Evolutionary conservation across 2,888 invertebrate genomes (phyloP).

Genomic region (Acanthococcus lagerstroemiae): DNA sequence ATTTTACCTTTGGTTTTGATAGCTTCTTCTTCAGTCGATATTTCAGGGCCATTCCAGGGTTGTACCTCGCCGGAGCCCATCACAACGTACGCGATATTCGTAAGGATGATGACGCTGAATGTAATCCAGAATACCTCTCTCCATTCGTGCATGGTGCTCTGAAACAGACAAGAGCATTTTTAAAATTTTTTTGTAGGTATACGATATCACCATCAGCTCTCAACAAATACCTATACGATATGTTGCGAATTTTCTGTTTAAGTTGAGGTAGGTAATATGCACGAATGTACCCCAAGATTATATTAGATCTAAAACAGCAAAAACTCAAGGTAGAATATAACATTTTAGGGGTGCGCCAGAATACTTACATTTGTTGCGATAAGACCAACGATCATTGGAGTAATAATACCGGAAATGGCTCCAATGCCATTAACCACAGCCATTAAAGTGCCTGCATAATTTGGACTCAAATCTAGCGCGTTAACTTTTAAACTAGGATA

Average conservation of each 20-base stretch:
- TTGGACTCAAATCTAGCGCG: conserved; percentile 55
- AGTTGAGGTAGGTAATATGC: neutral
- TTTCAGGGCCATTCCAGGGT: conserved; percentile 58
- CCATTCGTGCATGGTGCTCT: conserved; percentile 52
- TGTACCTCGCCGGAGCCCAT: conserved; percentile 65
- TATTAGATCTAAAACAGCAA: neutral
- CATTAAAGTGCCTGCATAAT: conserved; percentile 58
- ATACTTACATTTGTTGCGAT: conserved; percentile 47
- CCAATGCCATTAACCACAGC: conserved; percentile 61
- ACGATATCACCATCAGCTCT: neutral
- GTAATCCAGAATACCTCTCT: conserved; percentile 69
- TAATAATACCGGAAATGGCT: conserved; percentile 59
- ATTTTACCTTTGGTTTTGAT: too few species aligned
- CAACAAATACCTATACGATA: neutral
- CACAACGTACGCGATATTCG: conserved; percentile 57
- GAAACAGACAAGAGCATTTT: conserved; percentile 4
- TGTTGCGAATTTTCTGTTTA: neutral
- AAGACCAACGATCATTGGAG: conserved; percentile 51
- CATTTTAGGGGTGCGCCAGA: too few species aligned
- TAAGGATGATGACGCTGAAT: conserved; percentile 55
- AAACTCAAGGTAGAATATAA: too few species aligned
- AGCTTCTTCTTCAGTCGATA: conserved; percentile 4
- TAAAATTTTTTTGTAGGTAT: too few species aligned
- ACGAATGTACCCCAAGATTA: neutral
- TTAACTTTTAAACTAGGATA: conserved; percentile 62